phyloP scores from a whole-genome alignment of 2,113 vertebrate genomes.

The Gavialis gangeticus region DNA sequence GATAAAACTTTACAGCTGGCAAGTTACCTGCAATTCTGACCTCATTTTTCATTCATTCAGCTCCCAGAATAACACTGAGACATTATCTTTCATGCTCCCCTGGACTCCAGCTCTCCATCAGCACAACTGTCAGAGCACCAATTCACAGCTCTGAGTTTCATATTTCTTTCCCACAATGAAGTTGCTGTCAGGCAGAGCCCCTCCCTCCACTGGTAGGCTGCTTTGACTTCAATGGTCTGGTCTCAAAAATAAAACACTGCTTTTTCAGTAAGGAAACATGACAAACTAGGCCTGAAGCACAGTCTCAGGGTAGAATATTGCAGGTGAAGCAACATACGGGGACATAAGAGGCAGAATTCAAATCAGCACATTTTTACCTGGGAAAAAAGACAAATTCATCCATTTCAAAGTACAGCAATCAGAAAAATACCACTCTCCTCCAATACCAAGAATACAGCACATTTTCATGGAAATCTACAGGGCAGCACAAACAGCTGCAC shows the following conservation, averaged over 20 bases:
- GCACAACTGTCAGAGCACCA: neutral
- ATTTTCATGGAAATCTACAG: neutral
- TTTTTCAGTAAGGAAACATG: neutral
- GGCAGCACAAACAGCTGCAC: neutral
- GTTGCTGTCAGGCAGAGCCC: neutral
- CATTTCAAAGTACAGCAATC: neutral
- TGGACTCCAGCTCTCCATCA: neutral
- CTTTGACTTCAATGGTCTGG: neutral
- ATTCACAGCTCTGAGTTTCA: accelerated
- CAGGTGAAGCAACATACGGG: neutral
- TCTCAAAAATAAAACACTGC: neutral
- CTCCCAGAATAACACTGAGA: neutral
- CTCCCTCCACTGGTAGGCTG: neutral
- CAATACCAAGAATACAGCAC: neutral
- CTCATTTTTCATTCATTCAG: neutral
- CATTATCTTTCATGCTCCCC: neutral
- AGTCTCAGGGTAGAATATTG: neutral
- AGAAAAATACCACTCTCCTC: neutral
- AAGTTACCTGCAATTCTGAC: neutral
- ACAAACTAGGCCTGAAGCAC: neutral
- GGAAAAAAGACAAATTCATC: neutral
- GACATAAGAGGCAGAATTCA: neutral
- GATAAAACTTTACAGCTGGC: neutral
- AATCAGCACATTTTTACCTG: neutral
- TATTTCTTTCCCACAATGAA: neutral